A percentile compares a stretch with the other conserved stretches of the same genome.
Evolutionary conservation across 2,888 invertebrate genomes (phyloP).

Genomic region (Rhingia campestris): DNA sequence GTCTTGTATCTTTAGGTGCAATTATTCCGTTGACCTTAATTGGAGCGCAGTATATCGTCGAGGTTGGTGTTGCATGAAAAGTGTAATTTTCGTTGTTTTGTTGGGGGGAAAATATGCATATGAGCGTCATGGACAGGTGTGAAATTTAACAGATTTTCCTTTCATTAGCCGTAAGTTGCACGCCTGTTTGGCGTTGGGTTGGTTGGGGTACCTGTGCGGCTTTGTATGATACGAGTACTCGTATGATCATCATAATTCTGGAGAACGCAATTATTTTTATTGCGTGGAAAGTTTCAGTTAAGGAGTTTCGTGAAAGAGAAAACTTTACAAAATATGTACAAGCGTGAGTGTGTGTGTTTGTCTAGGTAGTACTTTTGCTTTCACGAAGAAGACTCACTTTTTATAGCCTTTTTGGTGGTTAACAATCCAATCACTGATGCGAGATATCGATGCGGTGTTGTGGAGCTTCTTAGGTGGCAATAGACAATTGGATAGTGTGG

Average conservation of each 20-base stretch:
- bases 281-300: conserved; percentile 67
- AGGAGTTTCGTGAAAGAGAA: conserved; percentile 64
- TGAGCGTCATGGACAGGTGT: conserved; percentile 55
- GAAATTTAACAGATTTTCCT: conserved; percentile 65
- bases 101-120: conserved; percentile 33
- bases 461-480: not conserved
- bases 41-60: conserved; percentile 51
- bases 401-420: not conserved
- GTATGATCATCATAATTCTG: conserved; percentile 46
- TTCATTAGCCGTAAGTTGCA: conserved; percentile 47
- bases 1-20: conserved; percentile 6
- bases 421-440: conserved; percentile 5
- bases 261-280: conserved; percentile 66
- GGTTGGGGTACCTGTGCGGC: not conserved
- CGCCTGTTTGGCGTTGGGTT: conserved; percentile 31
- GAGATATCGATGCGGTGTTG: not conserved
- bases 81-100: conserved; percentile 43
- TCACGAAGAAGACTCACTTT: conserved; percentile 38
- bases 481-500: not conserved
- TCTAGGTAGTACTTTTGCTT: conserved; percentile 53
- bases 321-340: not conserved
- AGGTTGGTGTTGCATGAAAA: conserved; percentile 58
- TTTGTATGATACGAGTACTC: not conserved
- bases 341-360: too few species aligned
- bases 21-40: conserved; percentile 63